Conservation (phyloP, 1,140 invertebrate genomes). For the Brachionus rubens region DNA sequence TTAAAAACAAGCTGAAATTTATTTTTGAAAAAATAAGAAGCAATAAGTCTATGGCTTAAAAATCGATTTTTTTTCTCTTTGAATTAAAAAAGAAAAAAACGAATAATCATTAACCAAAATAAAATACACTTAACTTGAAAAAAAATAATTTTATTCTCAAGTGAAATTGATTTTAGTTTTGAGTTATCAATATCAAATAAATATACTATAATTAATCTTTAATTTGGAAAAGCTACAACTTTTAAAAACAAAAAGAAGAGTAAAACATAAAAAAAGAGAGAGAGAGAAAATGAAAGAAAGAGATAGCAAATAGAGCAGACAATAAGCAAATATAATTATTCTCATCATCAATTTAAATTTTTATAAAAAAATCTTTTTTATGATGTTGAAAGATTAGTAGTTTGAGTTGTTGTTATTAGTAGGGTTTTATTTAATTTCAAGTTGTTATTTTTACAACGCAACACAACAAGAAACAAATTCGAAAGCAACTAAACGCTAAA, state of each 20-base stretch:
- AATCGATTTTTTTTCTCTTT: too few relatives aligned
- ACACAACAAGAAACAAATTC: too few relatives aligned
- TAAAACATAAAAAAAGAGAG: too few relatives aligned
- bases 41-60: too few relatives aligned
- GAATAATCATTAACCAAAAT: constrained; percentile 7
- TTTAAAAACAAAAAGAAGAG: neutral
- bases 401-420: constrained; percentile 25
- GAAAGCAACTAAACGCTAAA: constrained; percentile 28
- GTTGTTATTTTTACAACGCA: neutral
- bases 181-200: constrained; percentile 21
- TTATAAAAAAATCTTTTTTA: neutral
- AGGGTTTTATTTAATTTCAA: neutral
- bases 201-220: constrained; percentile 36
- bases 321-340: constrained; percentile 39
- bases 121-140: constrained; percentile 21
- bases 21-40: too few relatives aligned
- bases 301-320: constrained; percentile 40
- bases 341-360: constrained; percentile 33
- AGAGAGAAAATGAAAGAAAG: neutral
- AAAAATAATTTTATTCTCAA: constrained; percentile 34
- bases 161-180: neutral
- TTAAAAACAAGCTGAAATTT: too few relatives aligned
- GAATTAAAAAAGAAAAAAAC: constrained; percentile 17
- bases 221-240: constrained; percentile 11
- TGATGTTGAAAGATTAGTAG: constrained; percentile 39